Percentiles rank a stretch among this genome's conserved stretches.
phyloP scores from a whole-genome alignment of 2,888 invertebrate species.

The Taenaris catops region DNA sequence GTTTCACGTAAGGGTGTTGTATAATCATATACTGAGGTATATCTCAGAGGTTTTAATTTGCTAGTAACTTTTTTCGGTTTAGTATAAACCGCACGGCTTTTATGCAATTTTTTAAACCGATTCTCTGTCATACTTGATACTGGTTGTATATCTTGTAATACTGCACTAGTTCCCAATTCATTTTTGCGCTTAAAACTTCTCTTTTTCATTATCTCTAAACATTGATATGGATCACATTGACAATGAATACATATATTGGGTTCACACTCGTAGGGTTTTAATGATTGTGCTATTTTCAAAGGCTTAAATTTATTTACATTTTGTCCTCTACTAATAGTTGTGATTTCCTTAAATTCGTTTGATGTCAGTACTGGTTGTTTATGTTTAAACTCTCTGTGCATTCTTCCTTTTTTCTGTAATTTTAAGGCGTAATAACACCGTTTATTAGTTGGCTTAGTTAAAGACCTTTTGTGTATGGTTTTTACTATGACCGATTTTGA shows the following conservation, averaged over 20 bases:
- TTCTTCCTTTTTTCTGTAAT: constrained; percentile 26
- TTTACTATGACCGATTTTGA: constrained; percentile 8
- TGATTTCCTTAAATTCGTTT: constrained; percentile 4
- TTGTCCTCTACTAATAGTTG: constrained; percentile 24
- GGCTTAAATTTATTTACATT: constrained; percentile 19
- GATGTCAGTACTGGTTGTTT: constrained; percentile 1
- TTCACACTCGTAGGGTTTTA: constrained; percentile 34
- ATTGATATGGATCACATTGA: constrained; percentile 32
- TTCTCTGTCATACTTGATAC: constrained; percentile 10
- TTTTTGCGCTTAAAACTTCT: constrained; percentile 17
- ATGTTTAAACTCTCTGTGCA: constrained; percentile 12
- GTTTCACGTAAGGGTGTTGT: constrained; percentile 13
- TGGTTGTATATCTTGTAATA: constrained; percentile 8
- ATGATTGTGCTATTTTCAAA: constrained; percentile 4
- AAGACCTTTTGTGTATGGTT: constrained; percentile 21
- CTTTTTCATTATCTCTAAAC: constrained; percentile 31
- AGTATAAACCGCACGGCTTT: background rate
- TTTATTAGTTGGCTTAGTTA: constrained; percentile 24
- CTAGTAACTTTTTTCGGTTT: constrained; percentile 9
- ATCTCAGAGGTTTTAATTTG: no score
- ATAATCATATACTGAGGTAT: background rate
- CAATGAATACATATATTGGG: constrained; percentile 33
- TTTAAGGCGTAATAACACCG: constrained; percentile 40
- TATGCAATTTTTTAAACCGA: constrained; percentile 6
- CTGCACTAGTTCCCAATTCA: constrained; percentile 12